phyloP scores from a whole-genome alignment of 2,797 vertebrate genomes.

The Falco biarmicus region DNA sequence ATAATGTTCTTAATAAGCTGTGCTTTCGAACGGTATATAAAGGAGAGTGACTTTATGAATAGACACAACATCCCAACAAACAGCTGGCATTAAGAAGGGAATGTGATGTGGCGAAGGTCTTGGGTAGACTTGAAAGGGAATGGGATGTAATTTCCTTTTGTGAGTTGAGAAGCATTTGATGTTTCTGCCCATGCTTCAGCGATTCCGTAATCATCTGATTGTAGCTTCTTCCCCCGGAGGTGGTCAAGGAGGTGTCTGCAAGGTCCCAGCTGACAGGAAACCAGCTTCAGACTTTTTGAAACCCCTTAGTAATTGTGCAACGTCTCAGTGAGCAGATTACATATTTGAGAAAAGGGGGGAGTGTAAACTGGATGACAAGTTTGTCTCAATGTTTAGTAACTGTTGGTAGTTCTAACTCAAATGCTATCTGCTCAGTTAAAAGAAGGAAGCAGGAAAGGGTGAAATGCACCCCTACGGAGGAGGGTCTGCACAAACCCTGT shows the following conservation, averaged over 20 bases:
- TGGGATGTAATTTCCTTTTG: background rate
- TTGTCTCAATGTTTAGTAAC: background rate
- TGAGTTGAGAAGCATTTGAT: background rate
- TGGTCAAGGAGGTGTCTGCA: background rate
- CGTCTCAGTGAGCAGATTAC: background rate
- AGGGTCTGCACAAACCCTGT: background rate
- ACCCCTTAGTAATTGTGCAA: background rate
- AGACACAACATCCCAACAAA: background rate
- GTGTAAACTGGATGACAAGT: background rate
- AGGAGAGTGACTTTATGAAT: background rate
- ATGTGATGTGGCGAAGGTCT: background rate
- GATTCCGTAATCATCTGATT: background rate
- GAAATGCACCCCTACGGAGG: fast-evolving
- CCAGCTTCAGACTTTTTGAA: background rate
- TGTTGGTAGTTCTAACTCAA: background rate
- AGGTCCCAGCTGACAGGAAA: background rate
- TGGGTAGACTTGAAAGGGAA: background rate
- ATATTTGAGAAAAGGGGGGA: fast-evolving
- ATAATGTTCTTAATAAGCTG: background rate
- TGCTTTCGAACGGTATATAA: background rate
- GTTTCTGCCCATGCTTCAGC: background rate
- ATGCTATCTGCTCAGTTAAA: background rate
- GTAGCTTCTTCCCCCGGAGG: background rate
- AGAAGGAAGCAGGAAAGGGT: background rate
- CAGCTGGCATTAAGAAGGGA: background rate